Evolutionary conservation across 2,797 vertebrate genomes (phyloP).

Genomic region (Mormyrus proboscirostris): DNA sequence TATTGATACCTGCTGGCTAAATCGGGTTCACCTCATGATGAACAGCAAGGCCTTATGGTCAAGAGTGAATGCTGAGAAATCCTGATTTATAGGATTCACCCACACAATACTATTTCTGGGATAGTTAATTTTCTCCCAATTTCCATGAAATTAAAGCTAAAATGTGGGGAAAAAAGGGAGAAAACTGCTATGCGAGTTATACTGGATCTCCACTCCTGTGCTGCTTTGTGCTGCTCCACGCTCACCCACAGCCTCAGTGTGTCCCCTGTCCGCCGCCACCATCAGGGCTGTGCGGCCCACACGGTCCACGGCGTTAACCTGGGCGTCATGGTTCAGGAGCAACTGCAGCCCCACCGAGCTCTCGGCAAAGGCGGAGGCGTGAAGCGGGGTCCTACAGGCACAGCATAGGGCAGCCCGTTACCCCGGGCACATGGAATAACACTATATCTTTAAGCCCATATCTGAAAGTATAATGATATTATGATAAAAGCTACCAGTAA

Average conservation of each 20-base stretch:
- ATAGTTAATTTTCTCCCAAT: too few relatives aligned
- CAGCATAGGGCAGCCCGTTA: slow-evolving; percentile 10
- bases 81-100: too few relatives aligned
- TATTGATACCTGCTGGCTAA: neutral
- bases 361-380: slow-evolving; percentile 89
- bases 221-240: neutral
- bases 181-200: too few relatives aligned
- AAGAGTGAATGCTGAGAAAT: too few relatives aligned
- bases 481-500: neutral
- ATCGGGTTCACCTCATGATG: too few relatives aligned
- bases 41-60: too few relatives aligned
- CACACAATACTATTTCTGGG: too few relatives aligned
- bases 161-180: too few relatives aligned
- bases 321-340: slow-evolving; percentile 79
- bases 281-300: slow-evolving; percentile 83
- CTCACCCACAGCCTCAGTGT: slow-evolving; percentile 82
- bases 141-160: too few relatives aligned
- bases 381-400: slow-evolving; percentile 79
- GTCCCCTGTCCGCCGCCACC: slow-evolving; percentile 84
- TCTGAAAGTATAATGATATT: neutral
- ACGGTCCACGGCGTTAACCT: slow-evolving; percentile 80
- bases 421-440: neutral
- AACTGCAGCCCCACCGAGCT: slow-evolving; percentile 82
- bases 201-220: neutral
- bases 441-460: neutral